Percentiles rank a stretch among this genome's conserved stretches.
These are phyloP conservation scores for Brachymystax lenok DNA, from an alignment of 2,797 vertebrate genomes.

Conservation along the genomic window DNA sequence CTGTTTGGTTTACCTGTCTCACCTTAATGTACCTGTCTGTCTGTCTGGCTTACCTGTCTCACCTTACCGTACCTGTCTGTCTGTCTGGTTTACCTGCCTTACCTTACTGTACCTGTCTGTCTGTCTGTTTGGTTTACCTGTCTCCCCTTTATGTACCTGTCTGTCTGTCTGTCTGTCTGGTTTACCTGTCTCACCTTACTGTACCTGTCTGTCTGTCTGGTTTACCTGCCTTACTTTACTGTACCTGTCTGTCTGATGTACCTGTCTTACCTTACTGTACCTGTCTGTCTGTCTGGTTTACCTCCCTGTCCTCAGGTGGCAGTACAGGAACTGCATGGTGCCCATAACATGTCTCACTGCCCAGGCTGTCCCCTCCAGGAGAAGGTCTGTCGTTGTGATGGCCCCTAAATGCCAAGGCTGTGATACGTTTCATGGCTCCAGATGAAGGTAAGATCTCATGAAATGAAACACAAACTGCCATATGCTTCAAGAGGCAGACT, in stretches of 20 bases:
- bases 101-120: not conserved
- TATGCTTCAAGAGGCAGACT: not conserved
- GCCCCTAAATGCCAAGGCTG: not conserved
- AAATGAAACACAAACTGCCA: not conserved
- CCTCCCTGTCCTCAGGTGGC: conserved; percentile 34
- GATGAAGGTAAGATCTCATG: not conserved
- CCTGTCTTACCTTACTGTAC: no score
- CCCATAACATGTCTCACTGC: conserved; percentile 10
- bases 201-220: no score
- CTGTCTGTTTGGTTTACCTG: conserved; percentile 18
- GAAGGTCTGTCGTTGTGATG: not conserved
- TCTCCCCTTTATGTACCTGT: not conserved
- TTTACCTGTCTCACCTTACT: not conserved
- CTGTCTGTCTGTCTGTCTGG: not conserved
- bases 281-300: conserved; percentile 45
- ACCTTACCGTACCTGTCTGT: not conserved
- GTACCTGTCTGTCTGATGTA: no score
- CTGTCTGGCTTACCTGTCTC: not conserved
- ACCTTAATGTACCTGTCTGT: no score
- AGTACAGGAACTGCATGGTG: conserved; percentile 26
- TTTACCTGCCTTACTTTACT: no score
- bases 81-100: not conserved
- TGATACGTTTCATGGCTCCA: not conserved
- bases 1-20: not conserved
- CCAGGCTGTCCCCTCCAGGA: not conserved